These are phyloP conservation scores for Monodelphis domestica DNA, from an alignment of 2,797 vertebrate species.

Conservation along the genomic window DNA sequence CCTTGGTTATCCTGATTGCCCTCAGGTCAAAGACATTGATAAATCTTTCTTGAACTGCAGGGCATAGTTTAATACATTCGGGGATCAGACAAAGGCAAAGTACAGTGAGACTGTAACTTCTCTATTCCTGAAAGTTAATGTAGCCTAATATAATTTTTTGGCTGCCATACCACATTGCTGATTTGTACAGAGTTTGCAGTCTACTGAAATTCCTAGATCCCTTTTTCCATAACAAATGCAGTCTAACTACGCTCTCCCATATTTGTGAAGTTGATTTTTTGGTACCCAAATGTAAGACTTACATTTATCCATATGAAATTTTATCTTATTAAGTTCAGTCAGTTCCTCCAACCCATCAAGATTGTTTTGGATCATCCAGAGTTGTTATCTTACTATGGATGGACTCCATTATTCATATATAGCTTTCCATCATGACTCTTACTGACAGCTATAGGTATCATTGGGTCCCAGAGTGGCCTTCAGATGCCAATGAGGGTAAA, in stretches of 20 bases:
- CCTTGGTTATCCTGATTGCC: too few species aligned
- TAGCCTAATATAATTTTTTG: too few species aligned
- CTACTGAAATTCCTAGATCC: not conserved
- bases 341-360: not conserved
- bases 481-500: slow-evolving; percentile 38
- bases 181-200: not conserved
- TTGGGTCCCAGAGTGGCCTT: slow-evolving; percentile 33
- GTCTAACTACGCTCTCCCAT: not conserved
- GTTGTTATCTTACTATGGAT: slow-evolving; percentile 66
- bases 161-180: not conserved
- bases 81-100: too few species aligned
- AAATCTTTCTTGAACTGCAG: too few species aligned
- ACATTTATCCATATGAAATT: not conserved
- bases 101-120: too few species aligned
- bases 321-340: not conserved
- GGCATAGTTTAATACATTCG: too few species aligned
- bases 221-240: not conserved
- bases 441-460: slow-evolving; percentile 42
- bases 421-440: slow-evolving; percentile 65
- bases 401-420: slow-evolving; percentile 86
- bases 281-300: not conserved
- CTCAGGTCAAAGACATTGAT: too few species aligned
- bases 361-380: slow-evolving; percentile 86
- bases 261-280: not conserved
- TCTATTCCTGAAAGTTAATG: too few species aligned